Evolutionary conservation across 2,797 vertebrate species (phyloP).

Genomic region (Cuculus canorus): DNA sequence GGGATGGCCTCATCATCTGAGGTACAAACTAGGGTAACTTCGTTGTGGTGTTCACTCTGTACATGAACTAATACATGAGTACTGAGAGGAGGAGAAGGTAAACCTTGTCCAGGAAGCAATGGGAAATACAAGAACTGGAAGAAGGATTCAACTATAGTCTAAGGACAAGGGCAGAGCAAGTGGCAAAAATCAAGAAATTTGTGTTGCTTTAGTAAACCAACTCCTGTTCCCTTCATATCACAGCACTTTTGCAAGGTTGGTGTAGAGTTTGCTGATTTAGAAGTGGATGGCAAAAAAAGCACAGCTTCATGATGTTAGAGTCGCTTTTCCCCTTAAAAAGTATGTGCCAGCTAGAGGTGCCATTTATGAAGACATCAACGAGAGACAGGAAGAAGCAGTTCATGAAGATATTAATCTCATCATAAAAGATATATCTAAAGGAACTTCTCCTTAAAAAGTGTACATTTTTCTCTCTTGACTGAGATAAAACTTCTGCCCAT

Average conservation of each 20-base stretch:
- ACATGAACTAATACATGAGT: background rate
- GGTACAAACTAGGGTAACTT: background rate
- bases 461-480: background rate
- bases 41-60: background rate
- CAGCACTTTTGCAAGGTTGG: background rate
- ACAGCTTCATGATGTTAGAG: background rate
- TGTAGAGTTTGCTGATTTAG: background rate
- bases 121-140: background rate
- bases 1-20: background rate
- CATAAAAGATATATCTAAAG: background rate
- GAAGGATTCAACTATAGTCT: background rate
- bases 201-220: background rate
- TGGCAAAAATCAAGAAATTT: background rate
- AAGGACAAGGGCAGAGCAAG: background rate
- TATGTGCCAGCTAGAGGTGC: background rate
- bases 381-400: background rate
- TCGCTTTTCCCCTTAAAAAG: background rate
- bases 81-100: background rate
- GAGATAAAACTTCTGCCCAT: background rate
- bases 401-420: background rate
- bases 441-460: background rate
- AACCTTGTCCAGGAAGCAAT: background rate
- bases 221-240: background rate
- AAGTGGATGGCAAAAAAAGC: background rate
- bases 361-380: background rate